Percentiles rank a stretch among this genome's conserved stretches.
phyloP scores from a whole-genome alignment of 2,888 invertebrate genomes.

The Salpingus planirostris region DNA sequence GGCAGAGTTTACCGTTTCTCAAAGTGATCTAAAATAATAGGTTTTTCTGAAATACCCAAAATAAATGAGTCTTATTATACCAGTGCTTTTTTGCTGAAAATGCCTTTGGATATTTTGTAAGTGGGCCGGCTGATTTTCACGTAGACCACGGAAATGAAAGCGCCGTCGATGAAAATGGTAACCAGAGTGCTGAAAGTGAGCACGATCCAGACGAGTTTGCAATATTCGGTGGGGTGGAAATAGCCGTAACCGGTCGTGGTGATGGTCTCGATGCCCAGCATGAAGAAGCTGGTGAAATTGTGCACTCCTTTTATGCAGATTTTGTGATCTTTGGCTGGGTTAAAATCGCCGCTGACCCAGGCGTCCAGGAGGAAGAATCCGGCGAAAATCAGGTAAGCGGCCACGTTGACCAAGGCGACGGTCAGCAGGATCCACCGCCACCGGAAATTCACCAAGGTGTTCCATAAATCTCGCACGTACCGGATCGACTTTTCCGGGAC shows the following conservation, averaged over 20 bases:
- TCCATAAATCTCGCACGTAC: conserved; percentile 22
- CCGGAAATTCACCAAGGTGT: conserved; percentile 22
- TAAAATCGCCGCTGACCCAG: conserved; percentile 22
- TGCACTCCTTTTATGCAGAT: conserved; percentile 20
- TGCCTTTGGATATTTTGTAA: conserved; percentile 29
- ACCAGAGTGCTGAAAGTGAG: conserved; percentile 21
- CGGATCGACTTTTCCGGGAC: conserved; percentile 20
- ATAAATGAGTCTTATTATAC: conserved; percentile 33
- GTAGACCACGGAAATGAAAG: conserved; percentile 46
- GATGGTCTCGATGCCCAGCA: conserved; percentile 26
- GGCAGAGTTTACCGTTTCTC: conserved; percentile 52
- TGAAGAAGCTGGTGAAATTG: conserved; percentile 20
- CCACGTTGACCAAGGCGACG: conserved; percentile 19
- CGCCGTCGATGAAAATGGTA: conserved; percentile 26
- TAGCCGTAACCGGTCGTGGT: conserved; percentile 27
- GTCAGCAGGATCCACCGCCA: conserved; percentile 23
- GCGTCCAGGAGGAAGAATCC: conserved; percentile 21
- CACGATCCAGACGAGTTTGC: conserved; percentile 18
- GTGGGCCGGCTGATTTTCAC: conserved; percentile 55
- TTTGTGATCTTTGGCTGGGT: conserved; percentile 6
- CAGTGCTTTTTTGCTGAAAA: conserved; percentile 65
- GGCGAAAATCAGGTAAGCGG: conserved; percentile 21
- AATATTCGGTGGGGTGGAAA: conserved; percentile 22
- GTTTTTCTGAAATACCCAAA: too few species aligned
- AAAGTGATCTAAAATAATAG: conserved; percentile 17